Evolutionary conservation across 1,140 invertebrate genomes (phyloP), one percentile per base, ranked within the genome.

Genomic region (Caenorhabditis briggsae): DNA sequence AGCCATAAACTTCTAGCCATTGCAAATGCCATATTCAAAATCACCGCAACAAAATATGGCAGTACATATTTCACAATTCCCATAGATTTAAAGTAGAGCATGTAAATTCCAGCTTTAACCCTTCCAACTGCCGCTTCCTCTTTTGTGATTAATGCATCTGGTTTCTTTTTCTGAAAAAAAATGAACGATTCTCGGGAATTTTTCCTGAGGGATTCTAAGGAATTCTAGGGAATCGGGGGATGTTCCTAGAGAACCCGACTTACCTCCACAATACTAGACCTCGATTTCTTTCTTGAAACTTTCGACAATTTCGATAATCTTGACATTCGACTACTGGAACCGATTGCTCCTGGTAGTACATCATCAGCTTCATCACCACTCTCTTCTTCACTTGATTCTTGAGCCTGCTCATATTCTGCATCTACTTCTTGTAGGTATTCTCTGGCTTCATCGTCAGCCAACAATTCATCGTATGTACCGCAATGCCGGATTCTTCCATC

Each of bases 1-100:
- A 93, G 86, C 92, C 92, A 93, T 20, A 93, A 82, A 86, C 88
- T 90, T 25, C 90, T 86, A 7, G 83, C 83, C 33, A 92, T 61
- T 64, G 82, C 86, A 83, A 92, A 89, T 8, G 82, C 56, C 82
- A 87, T 87, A n/a, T 59, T 85, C 2, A 88, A n/a, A 5, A 84
- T n/a, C 46, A 86, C 86, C 18, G 82, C 53, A n/a, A 90, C 0
- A n/a, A 90, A 12, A n/a, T 84, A 88, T 5, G 86, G 74, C 14
- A 90, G 56, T 1, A 89, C 82, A 46, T 82, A 86, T 58, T 41
- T 59, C 14, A 82, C 12, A 20, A 87, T 46, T 14, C 90, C 90
- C 87, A 90, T 89, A 9, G 90, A 65, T 55, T 82, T 82, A 20
- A 92, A 86, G 55, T 92, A 92, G 8, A 88, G 85, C 16, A 87